A percentile compares a stretch with the other conserved stretches of the same genome.
Evolutionary conservation across 2,797 vertebrate species (phyloP).

Genomic region (Gymnodraco acuticeps): DNA sequence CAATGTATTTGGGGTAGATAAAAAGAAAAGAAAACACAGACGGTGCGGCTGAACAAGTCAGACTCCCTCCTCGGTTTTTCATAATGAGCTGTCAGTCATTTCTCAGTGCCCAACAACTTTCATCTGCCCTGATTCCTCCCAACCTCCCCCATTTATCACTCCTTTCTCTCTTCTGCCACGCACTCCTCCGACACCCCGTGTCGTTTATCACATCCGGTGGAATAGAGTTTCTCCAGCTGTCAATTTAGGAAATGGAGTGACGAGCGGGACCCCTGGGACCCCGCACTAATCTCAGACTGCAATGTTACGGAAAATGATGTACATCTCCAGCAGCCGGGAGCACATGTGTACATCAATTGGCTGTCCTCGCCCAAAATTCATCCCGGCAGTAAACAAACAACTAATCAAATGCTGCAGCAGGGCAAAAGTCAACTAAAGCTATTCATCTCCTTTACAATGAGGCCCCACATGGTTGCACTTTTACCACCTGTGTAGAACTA

Average conservation of each 20-base stretch:
- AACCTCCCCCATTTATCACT: conserved; percentile 82
- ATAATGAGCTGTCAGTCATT: conserved; percentile 82
- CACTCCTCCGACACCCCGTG: conserved; percentile 66
- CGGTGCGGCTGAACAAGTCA: conserved; percentile 44
- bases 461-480: not conserved
- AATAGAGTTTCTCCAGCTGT: conserved; percentile 86
- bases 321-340: conserved; percentile 57
- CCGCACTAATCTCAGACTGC: conserved; percentile 76
- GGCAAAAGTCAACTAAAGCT: conserved; percentile 20
- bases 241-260: conserved; percentile 87
- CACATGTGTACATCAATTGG: conserved; percentile 47
- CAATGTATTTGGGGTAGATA: not conserved
- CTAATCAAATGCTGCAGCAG: conserved; percentile 36
- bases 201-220: conserved; percentile 82
- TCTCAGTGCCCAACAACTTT: conserved; percentile 86
- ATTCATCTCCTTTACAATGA: conserved; percentile 1
- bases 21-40: conserved; percentile 42
- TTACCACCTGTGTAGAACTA: not conserved
- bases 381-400: conserved; percentile 59
- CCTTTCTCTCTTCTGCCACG: conserved; percentile 72
- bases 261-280: conserved; percentile 78
- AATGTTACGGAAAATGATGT: conserved; percentile 75
- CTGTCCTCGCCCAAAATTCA: conserved; percentile 41
- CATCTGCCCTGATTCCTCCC: conserved; percentile 86
- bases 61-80: conserved; percentile 72